Evolutionary conservation across 2,888 invertebrate genomes (phyloP).

Genomic region (Latheticus oryzae): DNA sequence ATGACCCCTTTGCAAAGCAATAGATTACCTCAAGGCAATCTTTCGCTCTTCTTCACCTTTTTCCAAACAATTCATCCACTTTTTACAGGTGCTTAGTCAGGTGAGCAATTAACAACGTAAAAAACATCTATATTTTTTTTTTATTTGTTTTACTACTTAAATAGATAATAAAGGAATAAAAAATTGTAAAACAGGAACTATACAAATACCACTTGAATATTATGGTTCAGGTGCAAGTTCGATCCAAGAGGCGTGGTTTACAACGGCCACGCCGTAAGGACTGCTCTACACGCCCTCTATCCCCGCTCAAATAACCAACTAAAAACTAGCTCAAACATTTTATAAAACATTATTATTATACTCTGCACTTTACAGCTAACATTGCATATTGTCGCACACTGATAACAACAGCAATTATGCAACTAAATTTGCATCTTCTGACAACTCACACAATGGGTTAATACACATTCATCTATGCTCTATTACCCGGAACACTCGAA

Average conservation of each 20-base stretch:
- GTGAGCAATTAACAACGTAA: constrained; percentile 29
- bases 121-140: too few relatives aligned
- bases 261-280: constrained; percentile 60
- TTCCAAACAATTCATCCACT: constrained; percentile 26
- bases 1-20: constrained; percentile 61
- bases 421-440: constrained; percentile 9
- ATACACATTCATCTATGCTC: too few relatives aligned
- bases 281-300: constrained; percentile 59
- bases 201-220: constrained; percentile 57
- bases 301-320: constrained; percentile 54
- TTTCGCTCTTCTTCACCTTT: constrained; percentile 40
- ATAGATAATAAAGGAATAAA: too few relatives aligned
- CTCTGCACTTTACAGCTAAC: too few relatives aligned
- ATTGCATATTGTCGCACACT: constrained; percentile 43
- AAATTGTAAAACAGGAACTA: constrained; percentile 58
- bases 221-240: constrained; percentile 64
- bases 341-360: constrained; percentile 50
- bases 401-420: too few relatives aligned
- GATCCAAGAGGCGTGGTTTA: constrained; percentile 63
- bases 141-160: too few relatives aligned
- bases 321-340: constrained; percentile 55
- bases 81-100: constrained; percentile 22
- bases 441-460: too few relatives aligned
- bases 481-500: too few relatives aligned
- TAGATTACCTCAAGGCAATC: constrained; percentile 52